Percentiles rank a stretch among this genome's conserved stretches.
phyloP scores from a whole-genome alignment of 2,113 vertebrate genomes.

The Murina feae region DNA sequence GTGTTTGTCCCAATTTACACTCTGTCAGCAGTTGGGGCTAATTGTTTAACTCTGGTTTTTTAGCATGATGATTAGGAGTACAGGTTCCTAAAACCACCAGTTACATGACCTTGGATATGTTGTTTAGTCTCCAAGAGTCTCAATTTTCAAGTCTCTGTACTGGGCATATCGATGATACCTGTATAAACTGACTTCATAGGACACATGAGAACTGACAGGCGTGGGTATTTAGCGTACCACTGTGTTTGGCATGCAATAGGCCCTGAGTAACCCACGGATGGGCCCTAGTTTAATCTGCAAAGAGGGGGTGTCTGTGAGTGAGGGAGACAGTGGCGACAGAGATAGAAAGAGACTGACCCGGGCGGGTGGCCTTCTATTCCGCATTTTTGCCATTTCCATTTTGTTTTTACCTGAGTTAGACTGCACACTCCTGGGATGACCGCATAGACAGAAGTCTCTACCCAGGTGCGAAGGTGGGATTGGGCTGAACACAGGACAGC shows the following conservation, averaged over 20 bases:
- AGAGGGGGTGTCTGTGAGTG: background rate
- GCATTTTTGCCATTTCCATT: background rate
- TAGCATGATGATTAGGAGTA: background rate
- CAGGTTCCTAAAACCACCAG: background rate
- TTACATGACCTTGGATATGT: background rate
- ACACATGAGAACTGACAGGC: background rate
- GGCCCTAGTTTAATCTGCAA: background rate
- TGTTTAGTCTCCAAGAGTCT: background rate
- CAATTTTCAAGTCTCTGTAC: background rate
- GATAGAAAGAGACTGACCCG: background rate
- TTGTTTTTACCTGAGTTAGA: background rate
- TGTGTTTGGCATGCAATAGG: background rate
- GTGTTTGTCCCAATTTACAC: background rate
- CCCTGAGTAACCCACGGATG: background rate
- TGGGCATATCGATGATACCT: background rate
- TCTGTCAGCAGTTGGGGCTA: background rate
- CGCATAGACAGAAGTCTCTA: background rate
- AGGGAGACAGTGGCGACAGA: background rate
- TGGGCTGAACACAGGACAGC: fast-evolving
- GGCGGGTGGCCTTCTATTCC: background rate
- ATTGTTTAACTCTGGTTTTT: background rate
- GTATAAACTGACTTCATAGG: background rate
- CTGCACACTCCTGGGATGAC: background rate
- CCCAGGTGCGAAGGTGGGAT: background rate
- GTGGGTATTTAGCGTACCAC: background rate